phyloP scores from a whole-genome alignment of 2,888 invertebrate species.

The Cylindroiulus punctatus region DNA sequence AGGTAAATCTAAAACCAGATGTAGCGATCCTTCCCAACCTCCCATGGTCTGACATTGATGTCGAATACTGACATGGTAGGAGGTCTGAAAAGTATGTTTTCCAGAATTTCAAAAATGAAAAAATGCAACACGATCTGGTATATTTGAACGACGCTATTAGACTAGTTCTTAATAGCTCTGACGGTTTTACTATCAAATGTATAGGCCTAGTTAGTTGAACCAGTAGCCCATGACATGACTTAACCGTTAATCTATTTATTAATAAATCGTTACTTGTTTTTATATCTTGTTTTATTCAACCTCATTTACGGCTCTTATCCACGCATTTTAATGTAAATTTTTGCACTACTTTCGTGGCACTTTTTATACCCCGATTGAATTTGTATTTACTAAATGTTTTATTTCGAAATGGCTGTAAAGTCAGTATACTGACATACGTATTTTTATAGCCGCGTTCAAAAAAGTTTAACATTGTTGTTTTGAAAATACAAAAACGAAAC shows the following conservation, averaged over 20 bases:
- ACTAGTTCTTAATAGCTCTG: background rate
- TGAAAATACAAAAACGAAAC: background rate
- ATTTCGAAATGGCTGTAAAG: background rate
- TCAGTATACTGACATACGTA: background rate
- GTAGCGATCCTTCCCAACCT: too few species aligned
- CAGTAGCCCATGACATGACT: constrained; percentile 43
- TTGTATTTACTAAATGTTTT: background rate
- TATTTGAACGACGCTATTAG: background rate
- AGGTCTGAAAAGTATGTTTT: too few species aligned
- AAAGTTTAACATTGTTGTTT: background rate
- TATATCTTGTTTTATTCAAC: background rate
- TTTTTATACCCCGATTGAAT: background rate
- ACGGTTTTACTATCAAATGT: background rate
- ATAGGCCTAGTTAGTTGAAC: constrained; percentile 35
- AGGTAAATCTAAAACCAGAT: too few species aligned
- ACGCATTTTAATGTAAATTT: background rate
- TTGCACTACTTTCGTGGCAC: background rate
- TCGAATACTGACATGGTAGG: too few species aligned
- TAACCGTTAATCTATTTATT: constrained; percentile 33
- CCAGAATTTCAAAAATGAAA: too few species aligned
- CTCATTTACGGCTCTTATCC: constrained; percentile 27
- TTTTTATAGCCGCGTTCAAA: background rate
- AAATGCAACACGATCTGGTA: background rate
- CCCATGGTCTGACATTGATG: too few species aligned
- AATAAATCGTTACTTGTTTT: constrained; percentile 1